These are phyloP conservation scores for Panthera leo DNA, from an alignment of 2,113 vertebrate species.

Conservation along the genomic window DNA sequence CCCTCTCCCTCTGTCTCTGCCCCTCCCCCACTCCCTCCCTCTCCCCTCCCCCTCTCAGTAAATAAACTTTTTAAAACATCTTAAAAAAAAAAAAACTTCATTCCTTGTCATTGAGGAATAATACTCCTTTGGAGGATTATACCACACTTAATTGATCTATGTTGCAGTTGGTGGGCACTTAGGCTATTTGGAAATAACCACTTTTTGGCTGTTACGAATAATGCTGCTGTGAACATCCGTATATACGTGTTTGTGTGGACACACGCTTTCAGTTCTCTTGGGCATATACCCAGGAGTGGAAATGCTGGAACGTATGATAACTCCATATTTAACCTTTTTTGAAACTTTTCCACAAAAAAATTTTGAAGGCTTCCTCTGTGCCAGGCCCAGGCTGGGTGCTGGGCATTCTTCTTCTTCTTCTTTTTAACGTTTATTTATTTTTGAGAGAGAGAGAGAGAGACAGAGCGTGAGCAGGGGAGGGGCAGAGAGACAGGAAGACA, in stretches of 20 bases:
- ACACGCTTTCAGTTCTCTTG: background rate
- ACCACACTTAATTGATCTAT: background rate
- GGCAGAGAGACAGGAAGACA: too few species aligned
- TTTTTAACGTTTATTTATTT: too few species aligned
- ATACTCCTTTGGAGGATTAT: background rate
- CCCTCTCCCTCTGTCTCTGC: too few species aligned
- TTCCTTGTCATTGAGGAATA: background rate
- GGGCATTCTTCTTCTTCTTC: background rate
- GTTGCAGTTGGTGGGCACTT: background rate
- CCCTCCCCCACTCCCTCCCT: too few species aligned
- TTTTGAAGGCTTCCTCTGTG: background rate
- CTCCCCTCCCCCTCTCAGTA: too few species aligned
- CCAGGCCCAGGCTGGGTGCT: background rate
- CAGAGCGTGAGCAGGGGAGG: too few species aligned
- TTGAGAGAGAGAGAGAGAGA: too few species aligned
- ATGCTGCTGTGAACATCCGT: background rate
- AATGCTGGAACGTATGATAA: background rate
- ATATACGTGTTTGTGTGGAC: too few species aligned
- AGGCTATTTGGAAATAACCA: too few species aligned
- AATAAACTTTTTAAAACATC: too few species aligned
- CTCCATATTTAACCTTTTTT: background rate
- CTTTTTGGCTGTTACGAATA: background rate
- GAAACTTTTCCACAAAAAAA: background rate
- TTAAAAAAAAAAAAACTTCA: background rate
- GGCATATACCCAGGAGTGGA: background rate